Evolutionary conservation across 2,888 invertebrate species (phyloP).

Genomic region (Rutpela maculata): DNA sequence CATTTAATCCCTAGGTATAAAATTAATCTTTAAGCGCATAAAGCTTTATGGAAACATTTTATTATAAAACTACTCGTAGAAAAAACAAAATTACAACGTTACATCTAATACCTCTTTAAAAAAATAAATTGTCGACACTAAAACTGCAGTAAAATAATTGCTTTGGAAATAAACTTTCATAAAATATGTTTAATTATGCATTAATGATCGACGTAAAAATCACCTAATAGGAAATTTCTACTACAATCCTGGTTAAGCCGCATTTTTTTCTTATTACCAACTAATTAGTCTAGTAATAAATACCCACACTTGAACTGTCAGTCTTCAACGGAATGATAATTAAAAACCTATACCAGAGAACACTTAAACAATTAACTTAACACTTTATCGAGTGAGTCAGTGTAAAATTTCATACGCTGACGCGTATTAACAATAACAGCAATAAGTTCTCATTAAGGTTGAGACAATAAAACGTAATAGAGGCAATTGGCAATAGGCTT

Average conservation of each 20-base stretch:
- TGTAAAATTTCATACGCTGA: not conserved
- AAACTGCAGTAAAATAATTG: not conserved
- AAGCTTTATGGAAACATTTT: too few relatives aligned
- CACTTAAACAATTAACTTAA: slow-evolving; percentile 18
- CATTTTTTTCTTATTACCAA: not conserved
- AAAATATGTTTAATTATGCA: not conserved
- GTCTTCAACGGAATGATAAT: slow-evolving; percentile 2
- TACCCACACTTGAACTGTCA: not conserved
- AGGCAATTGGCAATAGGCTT: not conserved
- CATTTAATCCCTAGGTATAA: too few relatives aligned
- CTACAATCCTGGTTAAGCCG: not conserved
- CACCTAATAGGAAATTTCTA: not conserved
- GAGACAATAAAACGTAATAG: slow-evolving; percentile 19
- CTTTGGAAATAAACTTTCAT: not conserved
- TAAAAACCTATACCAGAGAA: not conserved
- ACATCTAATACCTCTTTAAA: too few relatives aligned
- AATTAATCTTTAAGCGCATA: too few relatives aligned
- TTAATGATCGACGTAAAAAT: not conserved
- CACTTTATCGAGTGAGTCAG: slow-evolving; percentile 12
- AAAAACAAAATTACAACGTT: too few relatives aligned
- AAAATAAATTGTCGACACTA: not conserved
- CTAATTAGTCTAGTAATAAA: not conserved
- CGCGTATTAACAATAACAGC: not conserved
- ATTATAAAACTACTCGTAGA: too few relatives aligned
- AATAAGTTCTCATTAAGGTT: slow-evolving; percentile 15